Percentiles rank a stretch among this genome's conserved stretches.
Conservation (phyloP, 2,888 invertebrate species). For the Lithophane ornitopus region DNA sequence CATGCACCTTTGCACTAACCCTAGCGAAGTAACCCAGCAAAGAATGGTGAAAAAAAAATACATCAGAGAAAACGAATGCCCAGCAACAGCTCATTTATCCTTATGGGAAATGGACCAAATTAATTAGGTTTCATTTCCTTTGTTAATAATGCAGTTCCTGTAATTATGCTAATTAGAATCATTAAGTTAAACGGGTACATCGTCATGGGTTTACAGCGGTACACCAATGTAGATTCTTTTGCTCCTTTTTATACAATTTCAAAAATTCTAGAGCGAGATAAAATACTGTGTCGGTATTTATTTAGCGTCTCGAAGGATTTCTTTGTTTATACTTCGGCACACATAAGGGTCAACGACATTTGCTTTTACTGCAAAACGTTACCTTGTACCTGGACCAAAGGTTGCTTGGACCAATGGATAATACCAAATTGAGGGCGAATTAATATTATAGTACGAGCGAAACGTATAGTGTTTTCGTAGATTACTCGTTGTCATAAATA, state of each 20-base stretch:
- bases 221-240: neutral
- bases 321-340: conserved; percentile 51
- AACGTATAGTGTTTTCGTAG: conserved; percentile 19
- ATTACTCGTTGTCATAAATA: conserved; percentile 14
- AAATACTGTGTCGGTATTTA: conserved; percentile 26
- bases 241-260: neutral
- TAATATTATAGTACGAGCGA: conserved; percentile 15
- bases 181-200: conserved; percentile 33
- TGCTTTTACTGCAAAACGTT: conserved; percentile 37
- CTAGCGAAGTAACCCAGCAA: neutral
- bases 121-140: conserved; percentile 64
- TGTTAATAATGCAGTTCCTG: conserved; percentile 58
- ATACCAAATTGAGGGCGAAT: conserved; percentile 23
- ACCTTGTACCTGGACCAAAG: conserved; percentile 34
- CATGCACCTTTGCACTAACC: neutral
- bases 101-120: conserved; percentile 40
- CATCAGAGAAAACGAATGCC: neutral
- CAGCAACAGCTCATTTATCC: conserved; percentile 19
- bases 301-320: conserved; percentile 39
- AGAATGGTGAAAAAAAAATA: neutral
- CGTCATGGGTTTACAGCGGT: conserved; percentile 9
- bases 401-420: conserved; percentile 8
- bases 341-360: conserved; percentile 51
- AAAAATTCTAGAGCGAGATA: neutral
- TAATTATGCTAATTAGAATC: conserved; percentile 47